A percentile compares a stretch with the other conserved stretches of the same genome.
Evolutionary conservation across 2,888 invertebrate species (phyloP).

Genomic region (Neoaliturus tenellus): DNA sequence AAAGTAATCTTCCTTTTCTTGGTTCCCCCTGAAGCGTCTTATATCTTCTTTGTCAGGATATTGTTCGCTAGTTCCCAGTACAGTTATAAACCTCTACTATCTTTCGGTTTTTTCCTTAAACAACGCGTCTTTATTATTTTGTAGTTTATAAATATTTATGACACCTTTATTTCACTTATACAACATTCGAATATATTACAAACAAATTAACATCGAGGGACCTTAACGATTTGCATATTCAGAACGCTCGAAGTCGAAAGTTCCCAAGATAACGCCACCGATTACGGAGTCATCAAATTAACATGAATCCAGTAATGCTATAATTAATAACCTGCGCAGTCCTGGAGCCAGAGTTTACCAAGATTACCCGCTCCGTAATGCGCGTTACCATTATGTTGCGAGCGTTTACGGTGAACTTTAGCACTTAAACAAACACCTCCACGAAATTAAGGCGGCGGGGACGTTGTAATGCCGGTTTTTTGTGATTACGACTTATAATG

Average conservation of each 20-base stretch:
- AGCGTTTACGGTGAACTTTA: conserved; percentile 8
- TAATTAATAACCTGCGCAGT: not conserved
- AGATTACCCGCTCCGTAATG: not conserved
- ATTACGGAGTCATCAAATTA: conserved; percentile 19
- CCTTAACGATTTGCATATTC: no score
- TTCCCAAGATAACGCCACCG: not conserved
- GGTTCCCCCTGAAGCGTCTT: no score
- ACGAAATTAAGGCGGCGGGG: conserved; percentile 38
- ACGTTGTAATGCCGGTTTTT: conserved; percentile 14
- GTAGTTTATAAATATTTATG: no score
- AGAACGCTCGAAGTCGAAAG: not conserved
- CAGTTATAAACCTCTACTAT: no score
- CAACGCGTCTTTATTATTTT: no score
- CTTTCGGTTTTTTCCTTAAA: no score
- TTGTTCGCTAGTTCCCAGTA: no score
- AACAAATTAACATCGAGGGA: no score
- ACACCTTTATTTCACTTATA: no score
- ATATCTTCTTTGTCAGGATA: no score
- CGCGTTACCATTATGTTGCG: not conserved
- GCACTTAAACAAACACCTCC: conserved; percentile 43
- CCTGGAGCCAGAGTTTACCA: not conserved
- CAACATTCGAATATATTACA: no score
- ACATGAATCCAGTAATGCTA: not conserved
- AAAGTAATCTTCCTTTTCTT: no score
- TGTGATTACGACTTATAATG: conserved; percentile 37